Conservation (phyloP, 2,797 vertebrate genomes). For the Lepilemur ruficaudatus region DNA sequence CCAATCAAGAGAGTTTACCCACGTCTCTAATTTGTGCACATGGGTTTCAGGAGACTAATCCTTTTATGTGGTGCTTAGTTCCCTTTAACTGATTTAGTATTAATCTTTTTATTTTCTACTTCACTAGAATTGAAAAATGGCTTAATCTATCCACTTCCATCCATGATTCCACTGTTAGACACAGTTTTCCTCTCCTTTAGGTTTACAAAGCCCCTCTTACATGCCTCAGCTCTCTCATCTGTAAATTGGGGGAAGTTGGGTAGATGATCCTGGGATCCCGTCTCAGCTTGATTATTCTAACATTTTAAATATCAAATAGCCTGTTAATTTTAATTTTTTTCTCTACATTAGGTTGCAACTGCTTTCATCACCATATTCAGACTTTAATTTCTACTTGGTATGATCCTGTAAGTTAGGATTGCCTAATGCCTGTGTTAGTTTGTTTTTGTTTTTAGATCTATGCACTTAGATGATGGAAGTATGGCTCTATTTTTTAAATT, state of each 20-base stretch:
- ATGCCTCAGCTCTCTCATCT: background rate
- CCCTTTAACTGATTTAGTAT: background rate
- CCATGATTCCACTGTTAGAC: background rate
- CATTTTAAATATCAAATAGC: constrained; percentile 1
- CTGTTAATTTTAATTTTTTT: background rate
- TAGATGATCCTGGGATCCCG: background rate
- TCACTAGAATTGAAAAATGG: background rate
- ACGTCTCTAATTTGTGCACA: background rate
- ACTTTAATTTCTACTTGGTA: background rate
- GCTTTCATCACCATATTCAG: background rate
- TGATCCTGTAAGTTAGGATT: background rate
- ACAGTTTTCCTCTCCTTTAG: background rate
- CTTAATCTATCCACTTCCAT: background rate
- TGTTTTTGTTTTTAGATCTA: background rate
- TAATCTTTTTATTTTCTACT: background rate
- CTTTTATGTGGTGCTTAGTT: background rate
- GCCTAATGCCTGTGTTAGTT: background rate
- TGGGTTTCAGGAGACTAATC: background rate
- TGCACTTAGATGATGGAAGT: background rate
- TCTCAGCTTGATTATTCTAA: background rate
- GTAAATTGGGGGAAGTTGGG: background rate
- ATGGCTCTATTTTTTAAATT: background rate
- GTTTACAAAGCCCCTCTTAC: background rate
- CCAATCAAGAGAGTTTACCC: background rate
- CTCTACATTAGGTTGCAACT: background rate